Base-by-base conservation (phyloP, 1,140 invertebrate species). In the Eriocheir sinensis region DNA sequence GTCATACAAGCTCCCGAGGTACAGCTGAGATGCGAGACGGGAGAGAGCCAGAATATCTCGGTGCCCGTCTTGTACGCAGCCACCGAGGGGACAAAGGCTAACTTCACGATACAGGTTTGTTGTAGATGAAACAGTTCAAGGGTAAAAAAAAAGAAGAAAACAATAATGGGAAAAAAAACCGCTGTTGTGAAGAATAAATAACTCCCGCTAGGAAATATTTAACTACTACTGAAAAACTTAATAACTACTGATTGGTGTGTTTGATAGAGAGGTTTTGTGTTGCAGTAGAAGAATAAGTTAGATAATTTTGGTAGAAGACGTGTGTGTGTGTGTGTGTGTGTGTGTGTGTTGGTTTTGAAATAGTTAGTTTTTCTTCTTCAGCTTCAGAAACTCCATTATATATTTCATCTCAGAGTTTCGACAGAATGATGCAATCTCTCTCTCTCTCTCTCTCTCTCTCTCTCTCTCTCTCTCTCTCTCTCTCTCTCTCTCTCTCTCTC, bases 81-180 rank as follows among this genome's bases (percentile, higher is more conserved):
- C 1, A 40, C 40, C 27, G 85, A 83, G n/a, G 38, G 53, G 53
- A 34, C 21, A 4, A 92, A 21, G 44, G 91, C 79, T 34, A 92
- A 44, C 40, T 8, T 92, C 4, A 92, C 72, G 0, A 72, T 92
- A 34, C 79, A 83, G 91, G 91, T 92, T 44, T 60, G 48, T 40
- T n/a, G n/a, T n/a, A n/a, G n/a, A n/a, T n/a, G n/a, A n/a, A n/a
- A n/a, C n/a, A n/a, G n/a, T n/a, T n/a, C n/a, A n/a, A n/a, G n/a
- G n/a, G n/a, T n/a, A n/a, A n/a, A n/a, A n/a, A n/a, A n/a, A n/a
- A n/a, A n/a, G n/a, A n/a, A n/a, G n/a, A n/a, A n/a, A n/a, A n/a
- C n/a, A n/a, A n/a, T n/a, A n/a, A n/a, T n/a, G n/a, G n/a, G n/a
- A n/a, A n/a, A n/a, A n/a, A n/a, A n/a, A n/a, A n/a, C n/a, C n/a